Percentiles rank a stretch among this genome's conserved stretches.
Conservation (phyloP, 2,888 invertebrate genomes). For the Lasioglossum marginatum region DNA sequence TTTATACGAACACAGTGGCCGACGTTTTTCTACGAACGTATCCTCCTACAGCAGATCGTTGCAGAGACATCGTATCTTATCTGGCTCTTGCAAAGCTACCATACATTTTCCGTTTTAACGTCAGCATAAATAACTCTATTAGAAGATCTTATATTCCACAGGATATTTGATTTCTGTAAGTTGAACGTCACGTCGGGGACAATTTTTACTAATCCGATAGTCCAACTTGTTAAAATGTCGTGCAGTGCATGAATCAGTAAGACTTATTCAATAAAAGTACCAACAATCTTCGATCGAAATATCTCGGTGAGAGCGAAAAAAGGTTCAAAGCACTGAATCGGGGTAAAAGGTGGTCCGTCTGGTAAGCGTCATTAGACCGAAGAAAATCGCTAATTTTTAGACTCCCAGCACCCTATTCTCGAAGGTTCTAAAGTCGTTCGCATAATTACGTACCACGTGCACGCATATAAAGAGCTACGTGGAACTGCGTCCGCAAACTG, state of each 20-base stretch:
- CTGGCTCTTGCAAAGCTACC: neutral
- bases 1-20: conserved; percentile 3
- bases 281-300: neutral
- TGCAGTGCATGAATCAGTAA: neutral
- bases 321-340: neutral
- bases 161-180: neutral
- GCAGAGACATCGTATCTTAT: neutral
- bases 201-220: neutral
- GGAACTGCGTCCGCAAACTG: conserved; percentile 16
- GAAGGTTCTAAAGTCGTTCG: neutral
- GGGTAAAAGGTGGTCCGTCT: neutral
- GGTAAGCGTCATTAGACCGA: neutral
- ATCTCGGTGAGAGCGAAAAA: neutral
- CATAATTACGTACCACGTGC: neutral
- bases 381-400: neutral
- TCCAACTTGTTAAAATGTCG: neutral
- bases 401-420: neutral
- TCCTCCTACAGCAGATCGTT: conserved; percentile 2
- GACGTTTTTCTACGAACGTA: neutral
- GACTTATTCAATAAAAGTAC: neutral
- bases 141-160: neutral
- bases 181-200: neutral
- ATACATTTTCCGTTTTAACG: neutral
- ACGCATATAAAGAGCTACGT: conserved; percentile 1
- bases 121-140: neutral